Evolutionary conservation across 2,888 invertebrate species (phyloP), one percentile per base, ranked within the genome.

Genomic region (Periphyllus acericola): DNA sequence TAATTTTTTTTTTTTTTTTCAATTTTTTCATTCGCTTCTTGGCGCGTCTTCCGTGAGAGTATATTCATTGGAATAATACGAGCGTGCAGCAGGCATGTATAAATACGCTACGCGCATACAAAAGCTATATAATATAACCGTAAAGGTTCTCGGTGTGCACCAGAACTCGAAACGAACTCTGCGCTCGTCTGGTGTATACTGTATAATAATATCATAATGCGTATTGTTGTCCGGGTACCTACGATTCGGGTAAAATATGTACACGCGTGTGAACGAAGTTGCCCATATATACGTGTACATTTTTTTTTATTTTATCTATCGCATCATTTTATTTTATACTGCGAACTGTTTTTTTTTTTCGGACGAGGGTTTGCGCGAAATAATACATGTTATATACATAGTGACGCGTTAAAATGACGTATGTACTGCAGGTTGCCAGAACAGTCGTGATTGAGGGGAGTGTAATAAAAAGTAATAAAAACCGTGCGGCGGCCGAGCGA

Each of bases 401-500:
- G 76, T 66, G 40, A 66, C 32, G 66, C 32, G 66, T 75, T 84
- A 83, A 84, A 74, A 66, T 76, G 83, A 83, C 60, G 60, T 83
- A 74, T 14, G 11, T 74, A 74, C 36, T n/a, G n/a, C n/a, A n/a
- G 74, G 55, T 55, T 84, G 75, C 83, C 46, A 32, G 66, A 66
- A 76, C 60, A 66, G 66, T 32, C 66, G 40, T 66, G 83, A 84
- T 84, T 32, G 83, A 84, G 83, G 17, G 66, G 46, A 25, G 75
- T 21, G 74, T 75, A 83, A 83, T 83, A 83, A 83, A 83, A 83
- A 83, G 74, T 75, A 83, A 83, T 83, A 83, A 83, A 83, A 83
- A 83, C 55, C 75, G 66, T 25, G 6, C 36, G n/a, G 72, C 29
- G 55, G 83, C 29, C 36, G 55, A 46, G 14, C 25, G 79, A 46